These are phyloP conservation scores for Cossypha dichroa DNA, from an alignment of 2,797 vertebrate genomes.

Conservation along the genomic window DNA sequence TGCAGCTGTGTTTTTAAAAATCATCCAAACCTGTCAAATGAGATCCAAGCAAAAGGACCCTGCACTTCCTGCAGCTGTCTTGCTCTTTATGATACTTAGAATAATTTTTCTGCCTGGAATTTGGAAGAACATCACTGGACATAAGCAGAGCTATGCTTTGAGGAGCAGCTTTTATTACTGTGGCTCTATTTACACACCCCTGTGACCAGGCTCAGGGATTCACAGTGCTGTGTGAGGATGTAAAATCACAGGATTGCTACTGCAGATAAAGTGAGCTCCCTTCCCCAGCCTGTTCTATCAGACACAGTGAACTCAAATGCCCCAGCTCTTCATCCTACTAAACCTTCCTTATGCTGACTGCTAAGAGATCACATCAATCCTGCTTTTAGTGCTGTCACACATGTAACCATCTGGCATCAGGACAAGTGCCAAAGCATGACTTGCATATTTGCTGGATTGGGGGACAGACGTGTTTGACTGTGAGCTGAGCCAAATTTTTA, in stretches of 20 bases:
- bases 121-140: background rate
- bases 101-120: background rate
- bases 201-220: background rate
- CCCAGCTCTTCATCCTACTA: background rate
- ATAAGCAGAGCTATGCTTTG: background rate
- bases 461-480: background rate
- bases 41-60: background rate
- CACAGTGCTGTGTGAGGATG: background rate
- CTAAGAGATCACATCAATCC: background rate
- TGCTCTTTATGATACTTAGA: background rate
- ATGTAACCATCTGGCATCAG: background rate
- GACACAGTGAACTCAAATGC: background rate
- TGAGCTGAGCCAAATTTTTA: background rate
- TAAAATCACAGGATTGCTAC: background rate
- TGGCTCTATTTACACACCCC: background rate
- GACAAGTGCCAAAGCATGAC: slow-evolving; percentile 12
- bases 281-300: background rate
- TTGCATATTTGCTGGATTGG: background rate
- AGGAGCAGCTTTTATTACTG: background rate
- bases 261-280: background rate
- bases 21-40: background rate
- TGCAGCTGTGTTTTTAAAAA: background rate
- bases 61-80: fast-evolving
- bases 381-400: background rate
- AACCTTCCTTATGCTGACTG: background rate